Evolutionary conservation across 2,113 vertebrate species (phyloP).

Genomic region (Pygoscelis antarcticus): DNA sequence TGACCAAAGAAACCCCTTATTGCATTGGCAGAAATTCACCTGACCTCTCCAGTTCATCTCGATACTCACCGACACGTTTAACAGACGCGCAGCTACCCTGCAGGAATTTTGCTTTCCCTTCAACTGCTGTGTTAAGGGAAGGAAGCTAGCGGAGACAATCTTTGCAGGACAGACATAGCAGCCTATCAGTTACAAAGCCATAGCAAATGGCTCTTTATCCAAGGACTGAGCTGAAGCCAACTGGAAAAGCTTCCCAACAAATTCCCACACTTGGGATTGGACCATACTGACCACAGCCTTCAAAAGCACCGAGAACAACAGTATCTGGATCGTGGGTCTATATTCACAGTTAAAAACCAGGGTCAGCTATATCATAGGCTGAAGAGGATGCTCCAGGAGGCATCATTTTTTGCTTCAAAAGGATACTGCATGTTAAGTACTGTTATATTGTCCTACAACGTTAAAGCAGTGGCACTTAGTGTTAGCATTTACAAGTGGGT

Average conservation of each 20-base stretch:
- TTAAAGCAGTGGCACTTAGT: conserved; percentile 41
- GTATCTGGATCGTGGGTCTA: neutral
- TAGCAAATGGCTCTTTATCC: neutral
- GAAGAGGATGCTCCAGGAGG: neutral
- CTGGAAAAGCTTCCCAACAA: neutral
- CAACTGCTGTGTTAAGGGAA: neutral
- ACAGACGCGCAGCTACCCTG: neutral
- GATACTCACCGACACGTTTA: neutral
- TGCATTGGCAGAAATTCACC: neutral
- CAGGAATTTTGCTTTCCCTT: neutral
- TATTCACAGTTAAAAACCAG: neutral
- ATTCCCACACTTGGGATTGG: neutral
- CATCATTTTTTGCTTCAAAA: neutral
- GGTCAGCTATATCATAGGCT: neutral
- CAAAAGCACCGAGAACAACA: neutral
- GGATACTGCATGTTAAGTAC: neutral
- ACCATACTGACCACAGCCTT: neutral
- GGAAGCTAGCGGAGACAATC: neutral
- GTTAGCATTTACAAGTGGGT: neutral
- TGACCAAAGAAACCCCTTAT: neutral
- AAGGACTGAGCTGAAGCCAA: neutral
- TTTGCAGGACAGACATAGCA: neutral
- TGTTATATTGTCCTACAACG: neutral
- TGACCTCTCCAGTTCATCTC: neutral
- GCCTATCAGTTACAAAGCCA: neutral